These are phyloP conservation scores for Aphelocoma californica DNA, from an alignment of 2,797 vertebrate species.

Conservation along the genomic window DNA sequence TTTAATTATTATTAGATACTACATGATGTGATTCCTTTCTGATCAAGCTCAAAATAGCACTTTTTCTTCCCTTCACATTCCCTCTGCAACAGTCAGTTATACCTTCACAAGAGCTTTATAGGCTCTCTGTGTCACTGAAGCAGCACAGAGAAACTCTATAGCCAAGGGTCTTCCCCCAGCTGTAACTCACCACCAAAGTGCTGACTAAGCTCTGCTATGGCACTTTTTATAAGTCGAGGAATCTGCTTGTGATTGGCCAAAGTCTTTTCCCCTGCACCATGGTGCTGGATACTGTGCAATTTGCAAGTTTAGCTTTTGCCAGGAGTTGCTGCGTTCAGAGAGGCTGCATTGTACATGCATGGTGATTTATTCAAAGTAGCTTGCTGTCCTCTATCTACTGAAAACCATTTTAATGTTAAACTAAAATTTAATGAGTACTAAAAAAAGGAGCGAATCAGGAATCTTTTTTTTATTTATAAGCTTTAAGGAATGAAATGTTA, in stretches of 20 bases:
- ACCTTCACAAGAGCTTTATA: not conserved
- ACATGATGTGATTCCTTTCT: not conserved
- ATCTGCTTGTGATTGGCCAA: not conserved
- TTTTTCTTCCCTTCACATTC: not conserved
- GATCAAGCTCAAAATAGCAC: not conserved
- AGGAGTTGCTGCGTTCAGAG: not conserved
- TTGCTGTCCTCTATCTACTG: not conserved
- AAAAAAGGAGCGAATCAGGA: not conserved
- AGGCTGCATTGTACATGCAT: accelerated
- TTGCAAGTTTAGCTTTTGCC: not conserved
- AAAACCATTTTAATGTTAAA: not conserved
- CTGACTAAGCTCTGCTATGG: not conserved
- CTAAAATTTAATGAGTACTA: not conserved
- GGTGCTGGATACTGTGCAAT: not conserved
- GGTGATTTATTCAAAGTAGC: not conserved
- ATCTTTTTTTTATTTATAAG: not conserved
- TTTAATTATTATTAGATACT: not conserved
- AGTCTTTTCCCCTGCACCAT: not conserved
- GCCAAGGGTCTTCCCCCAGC: not conserved
- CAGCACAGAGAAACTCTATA: not conserved
- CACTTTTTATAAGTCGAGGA: not conserved
- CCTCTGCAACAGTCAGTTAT: not conserved
- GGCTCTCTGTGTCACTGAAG: not conserved
- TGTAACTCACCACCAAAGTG: not conserved
- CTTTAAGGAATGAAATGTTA: not conserved